Base-by-base conservation (phyloP, 92 coral and sea anemone species). In the Epizoanthus illoricatus region DNA sequence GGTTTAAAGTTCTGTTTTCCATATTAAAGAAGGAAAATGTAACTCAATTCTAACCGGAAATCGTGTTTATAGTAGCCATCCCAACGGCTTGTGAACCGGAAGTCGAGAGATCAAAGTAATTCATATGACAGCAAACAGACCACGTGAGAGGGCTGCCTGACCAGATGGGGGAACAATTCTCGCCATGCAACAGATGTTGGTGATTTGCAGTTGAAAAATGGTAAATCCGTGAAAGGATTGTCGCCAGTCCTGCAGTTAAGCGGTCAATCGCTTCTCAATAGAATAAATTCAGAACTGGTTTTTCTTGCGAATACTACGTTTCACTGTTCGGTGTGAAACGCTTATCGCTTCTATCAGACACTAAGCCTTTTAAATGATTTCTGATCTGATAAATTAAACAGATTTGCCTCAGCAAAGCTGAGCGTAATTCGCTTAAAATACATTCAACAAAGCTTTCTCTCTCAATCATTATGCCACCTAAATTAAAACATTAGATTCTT, bases 21-120 rank as follows among this genome's bases (percentile, higher is more conserved):
- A 10, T 52, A 52, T 52, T 13, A 8, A 8, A 49, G 13, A 49
- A 49, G 28, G 61, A 66, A 13, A 42, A 78, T 19, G 56, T 41
- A 62, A 45, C 49, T 19, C 45, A 13, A 40, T 5, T 64, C 67
- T 11, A 52, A 78, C 60, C 82, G 82, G 82, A 78, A 64, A 78
- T 63, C 70, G 67, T 17, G 82, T 69, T 78, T 61, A 11, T 55
- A 78, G 55, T 60, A 43, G 67, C 66, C 82, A 49, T 63, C 71
- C 71, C 71, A 63, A 58, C 82, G 64, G 82, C 82, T 62, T 45
- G 72, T 63, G 59, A 63, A 78, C 82, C 82, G 82, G 82, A 78
- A 78, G 82, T 64, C 59, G 21, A 63, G n/a, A 68, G 59, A 63
- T 21, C 42, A 41, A 70, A 13, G 57, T 78, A 42, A 78, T 66